Evolutionary conservation across 2,888 invertebrate genomes (phyloP), one percentile per base, ranked within the genome.

Genomic region (Dendrolimus pini): DNA sequence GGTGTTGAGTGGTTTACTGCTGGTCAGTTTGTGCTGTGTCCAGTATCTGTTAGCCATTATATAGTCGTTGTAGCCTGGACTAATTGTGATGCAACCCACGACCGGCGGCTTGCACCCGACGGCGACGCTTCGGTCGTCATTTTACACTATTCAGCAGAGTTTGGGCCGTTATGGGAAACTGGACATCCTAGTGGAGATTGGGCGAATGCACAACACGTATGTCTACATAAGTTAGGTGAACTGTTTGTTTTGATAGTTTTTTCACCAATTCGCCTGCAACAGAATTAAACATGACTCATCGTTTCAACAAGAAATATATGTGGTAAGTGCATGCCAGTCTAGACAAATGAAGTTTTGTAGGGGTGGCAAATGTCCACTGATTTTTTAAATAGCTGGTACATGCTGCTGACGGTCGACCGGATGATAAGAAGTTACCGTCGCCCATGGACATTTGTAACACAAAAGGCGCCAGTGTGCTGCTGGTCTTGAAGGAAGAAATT

Each of bases 21-120:
- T 73, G 63, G 66, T 68, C 71, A 77, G 77, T 66, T 76, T 79
- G 74, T 88, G 88, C 61, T 72, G 75, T 66, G 62, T 60, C 62
- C 61, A 64, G 65, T 60, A 70, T 68, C 69, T 59, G 63, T 64
- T 62, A 79, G 80, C 80, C 47, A 71, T 85, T 89, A 80, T 90
- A 89, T 90, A 90, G 71, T 77, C 78, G 74, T 73, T 74, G 69
- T 72, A 67, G 77, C 64, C 78, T 64, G 82, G 78, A 78, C 76
- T 86, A 69, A 88, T 90, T 89, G 81, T 73, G 80, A 90, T 88
- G 71, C 89, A 69, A 57, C 55, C 55, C 89, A 85, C 85, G 88
- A 59, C 30, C 42, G 55, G 47, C 60, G 64, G 73, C 68, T 65
- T 74, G 83, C 81, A 82, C 75, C 77, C 67, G 78, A 66, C 67